Evolutionary conservation across 2,113 vertebrate genomes (phyloP).

Genomic region (Rhodinocichla rosea): DNA sequence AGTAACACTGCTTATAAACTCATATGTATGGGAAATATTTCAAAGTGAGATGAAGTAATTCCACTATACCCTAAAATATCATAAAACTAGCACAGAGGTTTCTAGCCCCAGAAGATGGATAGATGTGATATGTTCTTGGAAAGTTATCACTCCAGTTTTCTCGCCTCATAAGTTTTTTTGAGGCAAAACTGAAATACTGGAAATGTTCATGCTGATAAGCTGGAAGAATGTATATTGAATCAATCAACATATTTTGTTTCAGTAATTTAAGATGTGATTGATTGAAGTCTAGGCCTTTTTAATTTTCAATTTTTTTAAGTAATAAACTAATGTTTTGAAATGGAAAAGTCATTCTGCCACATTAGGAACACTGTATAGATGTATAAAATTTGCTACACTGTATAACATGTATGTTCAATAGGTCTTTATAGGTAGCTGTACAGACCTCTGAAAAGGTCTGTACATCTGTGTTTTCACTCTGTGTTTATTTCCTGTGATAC

Average conservation of each 20-base stretch:
- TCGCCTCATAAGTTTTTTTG: not conserved
- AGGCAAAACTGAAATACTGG: not conserved
- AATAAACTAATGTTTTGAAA: not conserved
- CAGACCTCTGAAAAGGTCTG: not conserved
- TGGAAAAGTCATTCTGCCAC: not conserved
- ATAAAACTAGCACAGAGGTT: not conserved
- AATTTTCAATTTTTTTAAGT: not conserved
- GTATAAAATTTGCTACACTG: accelerated
- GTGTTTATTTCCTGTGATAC: not conserved
- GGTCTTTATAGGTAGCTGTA: not conserved
- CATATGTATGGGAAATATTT: not conserved
- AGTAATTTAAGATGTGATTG: not conserved
- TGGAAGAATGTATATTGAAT: not conserved
- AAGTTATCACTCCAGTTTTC: not conserved
- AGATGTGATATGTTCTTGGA: not conserved
- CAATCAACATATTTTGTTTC: not conserved
- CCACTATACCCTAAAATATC: not conserved
- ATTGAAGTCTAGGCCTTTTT: not conserved
- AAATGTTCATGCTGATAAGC: not conserved
- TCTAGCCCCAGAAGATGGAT: not conserved
- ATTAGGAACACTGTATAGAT: accelerated
- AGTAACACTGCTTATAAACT: not conserved
- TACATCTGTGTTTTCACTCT: not conserved
- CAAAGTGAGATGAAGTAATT: not conserved
- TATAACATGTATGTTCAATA: not conserved